phyloP scores from a whole-genome alignment of 2,888 invertebrate genomes.

The Drosophila borealis region DNA sequence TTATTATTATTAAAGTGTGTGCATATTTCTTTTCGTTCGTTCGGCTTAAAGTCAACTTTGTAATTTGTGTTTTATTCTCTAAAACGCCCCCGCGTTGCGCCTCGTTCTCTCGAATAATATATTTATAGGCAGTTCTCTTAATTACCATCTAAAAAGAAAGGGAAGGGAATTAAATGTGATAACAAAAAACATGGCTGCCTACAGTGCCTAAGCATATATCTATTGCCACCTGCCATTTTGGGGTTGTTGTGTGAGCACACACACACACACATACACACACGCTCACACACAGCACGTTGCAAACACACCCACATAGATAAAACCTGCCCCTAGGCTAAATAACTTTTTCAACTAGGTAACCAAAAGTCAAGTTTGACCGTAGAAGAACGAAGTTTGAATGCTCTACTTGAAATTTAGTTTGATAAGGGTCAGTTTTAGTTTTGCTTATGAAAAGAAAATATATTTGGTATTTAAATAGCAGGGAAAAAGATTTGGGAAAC shows the following conservation, averaged over 20 bases:
- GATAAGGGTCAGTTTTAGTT: too few species aligned
- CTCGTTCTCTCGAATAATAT: slow-evolving; percentile 44
- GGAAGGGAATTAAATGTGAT: slow-evolving; percentile 52
- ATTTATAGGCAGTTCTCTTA: slow-evolving; percentile 39
- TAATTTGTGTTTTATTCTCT: slow-evolving; percentile 12
- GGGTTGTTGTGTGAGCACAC: slow-evolving; percentile 61
- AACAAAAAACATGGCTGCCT: slow-evolving; percentile 64
- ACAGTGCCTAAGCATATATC: slow-evolving; percentile 64
- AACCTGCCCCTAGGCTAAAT: slow-evolving; percentile 70
- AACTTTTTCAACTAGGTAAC: slow-evolving; percentile 49
- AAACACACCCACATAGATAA: slow-evolving; percentile 63
- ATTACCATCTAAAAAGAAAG: slow-evolving; percentile 53
- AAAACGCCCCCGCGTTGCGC: slow-evolving; percentile 59
- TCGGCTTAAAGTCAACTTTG: not conserved
- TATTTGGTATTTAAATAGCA: too few species aligned
- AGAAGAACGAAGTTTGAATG: slow-evolving; percentile 17
- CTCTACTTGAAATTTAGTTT: slow-evolving; percentile 6
- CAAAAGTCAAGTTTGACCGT: not conserved
- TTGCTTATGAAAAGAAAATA: too few species aligned
- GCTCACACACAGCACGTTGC: not conserved
- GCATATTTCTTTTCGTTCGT: slow-evolving; percentile 17
- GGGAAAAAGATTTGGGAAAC: too few species aligned
- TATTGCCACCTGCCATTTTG: slow-evolving; percentile 76
- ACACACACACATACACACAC: slow-evolving; percentile 18
- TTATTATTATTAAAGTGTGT: slow-evolving; percentile 9